A percentile compares a stretch with the other conserved stretches of the same genome.
Evolutionary conservation across 35 echinoderm and acorn worm species (phyloP).

Genomic region (Lytechinus variegatus): DNA sequence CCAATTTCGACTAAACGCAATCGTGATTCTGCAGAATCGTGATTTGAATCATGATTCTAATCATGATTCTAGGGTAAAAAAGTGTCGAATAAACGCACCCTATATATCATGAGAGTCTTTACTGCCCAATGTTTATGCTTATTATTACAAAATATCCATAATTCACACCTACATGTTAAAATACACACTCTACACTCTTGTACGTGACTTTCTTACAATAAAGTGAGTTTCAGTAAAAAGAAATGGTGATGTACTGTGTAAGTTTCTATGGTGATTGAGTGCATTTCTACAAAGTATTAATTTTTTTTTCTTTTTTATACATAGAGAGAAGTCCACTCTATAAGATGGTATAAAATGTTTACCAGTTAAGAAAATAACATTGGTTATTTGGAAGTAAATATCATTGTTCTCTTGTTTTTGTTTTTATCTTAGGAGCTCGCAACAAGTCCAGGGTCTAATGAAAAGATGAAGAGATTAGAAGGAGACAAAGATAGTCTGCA

Average conservation of each 20-base stretch:
- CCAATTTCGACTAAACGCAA: too few species aligned
- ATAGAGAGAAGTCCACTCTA: too few species aligned
- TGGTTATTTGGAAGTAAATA: neutral
- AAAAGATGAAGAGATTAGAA: slow-evolving; percentile 79
- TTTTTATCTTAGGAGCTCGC: neutral
- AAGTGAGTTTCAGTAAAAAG: neutral
- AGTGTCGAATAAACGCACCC: too few species aligned
- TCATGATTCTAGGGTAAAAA: too few species aligned
- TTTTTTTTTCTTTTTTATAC: neutral
- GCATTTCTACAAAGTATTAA: neutral
- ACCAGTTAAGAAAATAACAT: too few species aligned
- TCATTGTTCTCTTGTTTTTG: neutral
- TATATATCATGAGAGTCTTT: too few species aligned
- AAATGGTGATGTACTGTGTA: neutral
- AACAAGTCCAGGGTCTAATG: slow-evolving; percentile 32
- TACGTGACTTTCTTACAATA: neutral
- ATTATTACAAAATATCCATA: too few species aligned
- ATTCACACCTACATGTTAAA: neutral
- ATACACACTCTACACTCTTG: neutral
- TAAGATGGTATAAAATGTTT: too few species aligned
- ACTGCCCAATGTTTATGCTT: too few species aligned
- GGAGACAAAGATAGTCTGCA: slow-evolving; percentile 76
- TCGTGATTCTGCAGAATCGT: too few species aligned
- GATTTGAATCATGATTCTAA: too few species aligned
- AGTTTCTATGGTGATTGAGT: neutral